Percentiles rank a stretch among this genome's conserved stretches.
Evolutionary conservation across 2,888 invertebrate genomes (phyloP).

Genomic region (Boloria euphrosyne): DNA sequence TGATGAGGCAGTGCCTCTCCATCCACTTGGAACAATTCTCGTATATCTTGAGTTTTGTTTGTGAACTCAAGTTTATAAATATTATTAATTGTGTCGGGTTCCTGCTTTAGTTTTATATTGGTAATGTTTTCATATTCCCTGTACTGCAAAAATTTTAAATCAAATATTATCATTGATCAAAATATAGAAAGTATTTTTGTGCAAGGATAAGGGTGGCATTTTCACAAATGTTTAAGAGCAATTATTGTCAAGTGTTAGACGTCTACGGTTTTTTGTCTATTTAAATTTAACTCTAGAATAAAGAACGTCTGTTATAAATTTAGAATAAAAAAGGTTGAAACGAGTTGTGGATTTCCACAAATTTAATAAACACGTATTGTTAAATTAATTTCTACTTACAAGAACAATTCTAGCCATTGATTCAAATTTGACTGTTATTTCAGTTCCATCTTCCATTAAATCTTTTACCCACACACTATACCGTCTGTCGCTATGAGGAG

Average conservation of each 20-base stretch:
- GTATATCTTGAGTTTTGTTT: slow-evolving; percentile 2
- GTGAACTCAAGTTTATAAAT: slow-evolving; percentile 13
- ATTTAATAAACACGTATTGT: too few relatives aligned
- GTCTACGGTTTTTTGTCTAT: too few relatives aligned
- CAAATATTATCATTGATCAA: background rate
- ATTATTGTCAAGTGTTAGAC: too few relatives aligned
- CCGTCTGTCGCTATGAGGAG: background rate
- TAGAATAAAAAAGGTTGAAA: too few relatives aligned
- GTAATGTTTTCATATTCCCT: background rate
- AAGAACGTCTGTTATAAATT: too few relatives aligned
- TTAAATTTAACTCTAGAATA: too few relatives aligned
- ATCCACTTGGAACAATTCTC: slow-evolving; percentile 1
- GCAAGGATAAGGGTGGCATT: background rate
- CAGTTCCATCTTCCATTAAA: background rate
- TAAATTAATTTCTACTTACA: background rate
- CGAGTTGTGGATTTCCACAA: too few relatives aligned
- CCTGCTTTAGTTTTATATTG: slow-evolving; percentile 4
- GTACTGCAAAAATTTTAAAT: background rate
- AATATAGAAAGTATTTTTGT: too few relatives aligned
- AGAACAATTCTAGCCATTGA: background rate
- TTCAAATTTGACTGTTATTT: slow-evolving; percentile 12
- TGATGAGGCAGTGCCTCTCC: slow-evolving; percentile 8
- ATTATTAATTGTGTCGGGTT: slow-evolving; percentile 23
- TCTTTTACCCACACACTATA: slow-evolving; percentile 11
- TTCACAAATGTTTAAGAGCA: too few relatives aligned